These are phyloP conservation scores for Clarias laeviceps DNA, from an alignment of 2,797 vertebrate genomes.

Conservation along the genomic window DNA sequence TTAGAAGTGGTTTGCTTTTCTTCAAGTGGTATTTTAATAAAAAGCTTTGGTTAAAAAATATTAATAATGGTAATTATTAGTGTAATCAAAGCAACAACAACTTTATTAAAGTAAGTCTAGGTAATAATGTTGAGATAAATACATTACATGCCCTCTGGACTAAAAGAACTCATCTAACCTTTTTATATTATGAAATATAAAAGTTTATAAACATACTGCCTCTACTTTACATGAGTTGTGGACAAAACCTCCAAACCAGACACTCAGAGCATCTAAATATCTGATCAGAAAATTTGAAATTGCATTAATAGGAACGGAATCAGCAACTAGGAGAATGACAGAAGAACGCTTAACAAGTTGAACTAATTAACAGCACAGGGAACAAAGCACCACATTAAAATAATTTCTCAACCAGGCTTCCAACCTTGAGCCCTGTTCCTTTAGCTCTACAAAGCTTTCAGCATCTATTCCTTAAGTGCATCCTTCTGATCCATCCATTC, in stretches of 20 bases:
- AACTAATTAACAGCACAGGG: neutral
- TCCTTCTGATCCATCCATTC: neutral
- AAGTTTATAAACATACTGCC: neutral
- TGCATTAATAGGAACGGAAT: neutral
- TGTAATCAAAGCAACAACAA: neutral
- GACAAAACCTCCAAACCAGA: neutral
- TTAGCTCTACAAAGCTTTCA: neutral
- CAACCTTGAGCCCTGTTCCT: neutral
- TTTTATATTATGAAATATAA: neutral
- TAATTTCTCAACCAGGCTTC: neutral
- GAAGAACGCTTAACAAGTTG: neutral
- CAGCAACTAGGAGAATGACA: neutral
- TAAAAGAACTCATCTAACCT: neutral
- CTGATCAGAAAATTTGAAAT: neutral
- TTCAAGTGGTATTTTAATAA: neutral
- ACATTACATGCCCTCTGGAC: neutral
- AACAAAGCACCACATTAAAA: neutral
- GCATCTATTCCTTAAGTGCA: neutral
- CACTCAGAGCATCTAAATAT: neutral
- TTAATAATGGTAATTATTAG: too few relatives aligned
- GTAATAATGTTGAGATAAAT: neutral
- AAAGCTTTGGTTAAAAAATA: too few relatives aligned
- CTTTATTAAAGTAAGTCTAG: neutral
- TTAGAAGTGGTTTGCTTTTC: neutral
- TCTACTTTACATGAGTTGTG: neutral